Evolutionary conservation across 2,113 vertebrate genomes (phyloP).

Genomic region (Chloropsis cyanopogon): DNA sequence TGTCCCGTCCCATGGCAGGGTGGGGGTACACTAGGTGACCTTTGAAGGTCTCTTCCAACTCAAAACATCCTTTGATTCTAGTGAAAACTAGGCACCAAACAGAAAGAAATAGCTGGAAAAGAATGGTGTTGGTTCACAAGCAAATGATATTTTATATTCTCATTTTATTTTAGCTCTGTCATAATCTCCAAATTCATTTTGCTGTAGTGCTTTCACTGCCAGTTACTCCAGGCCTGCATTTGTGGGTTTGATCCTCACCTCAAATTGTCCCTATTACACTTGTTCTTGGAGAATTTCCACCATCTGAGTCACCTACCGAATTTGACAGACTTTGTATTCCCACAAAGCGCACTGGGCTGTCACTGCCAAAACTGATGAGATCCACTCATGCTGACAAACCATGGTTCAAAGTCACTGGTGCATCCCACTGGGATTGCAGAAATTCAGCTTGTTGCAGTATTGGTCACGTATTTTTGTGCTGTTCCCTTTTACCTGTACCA

Average conservation of each 20-base stretch:
- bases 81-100: neutral
- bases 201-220: neutral
- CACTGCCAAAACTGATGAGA: neutral
- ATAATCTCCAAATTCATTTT: neutral
- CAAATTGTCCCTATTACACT: neutral
- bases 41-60: neutral
- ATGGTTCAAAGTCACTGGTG: neutral
- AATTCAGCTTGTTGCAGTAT: neutral
- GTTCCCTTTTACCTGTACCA: neutral
- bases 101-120: neutral
- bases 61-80: neutral
- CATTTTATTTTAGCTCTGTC: neutral
- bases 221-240: neutral
- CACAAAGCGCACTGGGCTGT: neutral
- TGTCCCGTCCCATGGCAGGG: neutral
- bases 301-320: neutral
- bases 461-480: neutral
- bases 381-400: neutral
- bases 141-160: neutral
- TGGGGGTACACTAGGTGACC: fast-evolving
- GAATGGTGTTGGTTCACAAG: neutral
- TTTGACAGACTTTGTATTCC: neutral
- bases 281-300: neutral
- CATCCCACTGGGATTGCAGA: neutral
- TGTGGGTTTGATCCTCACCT: neutral